Evolutionary conservation across 1,140 invertebrate species (phyloP), one percentile per base, ranked within the genome.

Genomic region (Lucilia sericata): DNA sequence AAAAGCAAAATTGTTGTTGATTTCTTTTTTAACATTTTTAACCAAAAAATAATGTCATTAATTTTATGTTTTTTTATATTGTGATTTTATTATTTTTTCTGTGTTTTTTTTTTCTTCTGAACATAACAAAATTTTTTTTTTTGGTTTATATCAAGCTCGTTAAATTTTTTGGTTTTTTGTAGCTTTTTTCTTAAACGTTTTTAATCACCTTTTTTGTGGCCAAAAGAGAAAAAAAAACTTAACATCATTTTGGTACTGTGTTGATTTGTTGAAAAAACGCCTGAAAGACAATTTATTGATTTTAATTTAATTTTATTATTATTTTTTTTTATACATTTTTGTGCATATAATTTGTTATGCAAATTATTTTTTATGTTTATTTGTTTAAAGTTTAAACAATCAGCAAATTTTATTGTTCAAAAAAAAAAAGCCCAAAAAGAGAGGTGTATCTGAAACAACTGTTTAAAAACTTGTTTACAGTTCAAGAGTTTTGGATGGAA

Each of bases 301-400:
- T 70, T 70, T 25, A 70, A 70, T 70, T 70, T 21, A 21, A 70
- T 70, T 70, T 25, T 70, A 21, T 70, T 25, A 21, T 70, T 30
- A n/a, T n/a, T 30, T 30, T 30, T 70, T 70, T 70, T 12, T 70
- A 21, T 25, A 70, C 65, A 70, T 70, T 70, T 70, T 70, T 70
- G n/a, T 70, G 65, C 65, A 70, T 70, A 70, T 70, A 21, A 70
- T 70, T 70, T 70, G 65, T 70, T 70, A 70, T 70, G 65, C 65
- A 70, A 70, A 70, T 70, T 70, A 21, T 19, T 70, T 70, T 70
- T 70, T 70, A 70, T 70, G 55, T 60, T 60, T 60, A 2, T 70
- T 7, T 70, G 1, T 70, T 70, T 70, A 70, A 70, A 70, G 65
- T 70, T 70, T 70, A 70, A 70, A 70, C 9, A 70, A 70, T 8